phyloP scores from a whole-genome alignment of 2,113 vertebrate species.

The Myrmecobius fasciatus region DNA sequence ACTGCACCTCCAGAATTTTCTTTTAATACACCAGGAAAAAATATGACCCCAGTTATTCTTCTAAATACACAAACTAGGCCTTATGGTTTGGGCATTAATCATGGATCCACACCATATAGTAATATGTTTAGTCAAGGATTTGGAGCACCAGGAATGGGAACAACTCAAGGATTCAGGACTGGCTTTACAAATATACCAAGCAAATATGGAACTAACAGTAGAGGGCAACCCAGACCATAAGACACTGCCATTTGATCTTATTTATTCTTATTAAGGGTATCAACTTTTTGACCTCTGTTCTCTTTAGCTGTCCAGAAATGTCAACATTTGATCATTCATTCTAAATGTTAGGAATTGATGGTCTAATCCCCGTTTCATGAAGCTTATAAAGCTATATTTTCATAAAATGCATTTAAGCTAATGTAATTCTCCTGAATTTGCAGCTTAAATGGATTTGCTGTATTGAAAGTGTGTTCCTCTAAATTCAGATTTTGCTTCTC shows the following conservation, averaged over 20 bases:
- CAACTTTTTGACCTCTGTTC: slow-evolving; percentile 71
- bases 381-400: slow-evolving; percentile 76
- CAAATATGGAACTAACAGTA: slow-evolving; percentile 85
- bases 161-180: slow-evolving; percentile 90
- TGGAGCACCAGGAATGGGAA: slow-evolving; percentile 79
- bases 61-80: slow-evolving; percentile 87
- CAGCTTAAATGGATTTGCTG: slow-evolving; percentile 74
- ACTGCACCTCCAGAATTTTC: slow-evolving; percentile 96
- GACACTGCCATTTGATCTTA: slow-evolving; percentile 64
- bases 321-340: slow-evolving; percentile 82
- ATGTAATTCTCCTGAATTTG: slow-evolving; percentile 65
- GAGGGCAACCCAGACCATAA: slow-evolving; percentile 89
- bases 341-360: slow-evolving; percentile 76
- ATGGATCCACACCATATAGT: slow-evolving; percentile 85
- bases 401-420: slow-evolving; percentile 69
- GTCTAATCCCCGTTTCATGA: slow-evolving; percentile 77
- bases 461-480: slow-evolving; percentile 65
- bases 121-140: slow-evolving; percentile 86
- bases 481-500: slow-evolving; percentile 68
- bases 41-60: slow-evolving; percentile 89
- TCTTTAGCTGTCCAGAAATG: slow-evolving; percentile 80
- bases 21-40: slow-evolving; percentile 94
- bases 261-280: slow-evolving; percentile 82
- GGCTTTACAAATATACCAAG: slow-evolving; percentile 85
- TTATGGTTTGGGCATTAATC: slow-evolving; percentile 87